Conservation (phyloP, 2,888 invertebrate genomes). For the Nebria brevicollis region DNA sequence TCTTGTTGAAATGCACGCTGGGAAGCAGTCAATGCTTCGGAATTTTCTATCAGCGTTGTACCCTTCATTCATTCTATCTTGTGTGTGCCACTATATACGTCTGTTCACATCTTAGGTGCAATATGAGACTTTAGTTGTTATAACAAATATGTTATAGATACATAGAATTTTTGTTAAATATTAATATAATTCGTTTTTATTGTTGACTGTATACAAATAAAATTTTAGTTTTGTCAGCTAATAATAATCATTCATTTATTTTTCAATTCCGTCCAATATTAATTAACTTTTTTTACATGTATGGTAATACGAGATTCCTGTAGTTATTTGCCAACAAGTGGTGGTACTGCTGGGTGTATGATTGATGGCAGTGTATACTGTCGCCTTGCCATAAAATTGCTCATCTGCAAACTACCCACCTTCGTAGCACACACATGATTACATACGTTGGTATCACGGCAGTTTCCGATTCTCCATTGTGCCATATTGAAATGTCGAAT, state of each 20-base stretch:
- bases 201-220: neutral
- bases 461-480: neutral
- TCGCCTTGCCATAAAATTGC: neutral
- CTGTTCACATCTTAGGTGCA: neutral
- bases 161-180: no score
- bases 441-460: neutral
- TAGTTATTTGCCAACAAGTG: neutral
- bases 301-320: neutral
- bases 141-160: no score
- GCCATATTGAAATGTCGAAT: neutral
- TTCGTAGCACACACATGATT: neutral
- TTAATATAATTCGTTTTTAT: neutral
- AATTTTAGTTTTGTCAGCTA: neutral
- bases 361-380: neutral
- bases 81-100: neutral
- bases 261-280: neutral
- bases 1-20: conserved; percentile 6
- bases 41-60: conserved; percentile 37
- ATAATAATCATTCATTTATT: neutral
- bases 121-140: neutral
- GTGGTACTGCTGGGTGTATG: neutral
- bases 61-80: neutral
- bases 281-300: neutral
- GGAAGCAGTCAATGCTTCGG: conserved; percentile 22
- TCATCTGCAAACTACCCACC: conserved; percentile 1